A percentile compares a stretch with the other conserved stretches of the same genome.
Conservation (phyloP, 2,797 vertebrate species). For the Sciurus vulgaris region DNA sequence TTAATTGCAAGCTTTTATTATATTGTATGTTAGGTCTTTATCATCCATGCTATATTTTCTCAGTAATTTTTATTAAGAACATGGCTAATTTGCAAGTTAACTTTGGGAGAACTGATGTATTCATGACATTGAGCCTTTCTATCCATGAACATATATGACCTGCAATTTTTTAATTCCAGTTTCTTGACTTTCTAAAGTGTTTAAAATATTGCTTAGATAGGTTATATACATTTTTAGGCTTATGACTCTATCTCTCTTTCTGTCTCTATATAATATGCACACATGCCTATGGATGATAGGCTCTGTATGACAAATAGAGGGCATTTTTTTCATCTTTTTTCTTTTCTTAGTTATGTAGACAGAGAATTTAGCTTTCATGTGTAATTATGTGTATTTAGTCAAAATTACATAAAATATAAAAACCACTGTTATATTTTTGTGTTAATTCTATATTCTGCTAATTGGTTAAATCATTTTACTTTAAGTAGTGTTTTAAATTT, state of each 20-base stretch:
- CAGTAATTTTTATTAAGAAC: not conserved
- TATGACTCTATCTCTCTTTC: not conserved
- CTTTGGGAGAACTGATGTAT: not conserved
- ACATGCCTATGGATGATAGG: not conserved
- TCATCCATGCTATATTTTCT: not conserved
- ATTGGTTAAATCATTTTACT: not conserved
- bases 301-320: not conserved
- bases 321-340: not conserved
- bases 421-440: not conserved
- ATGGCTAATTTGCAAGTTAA: not conserved
- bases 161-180: not conserved
- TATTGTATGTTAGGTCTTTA: not conserved
- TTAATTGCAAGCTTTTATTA: not conserved
- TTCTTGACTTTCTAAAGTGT: not conserved
- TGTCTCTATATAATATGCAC: not conserved
- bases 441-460: not conserved
- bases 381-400: not conserved
- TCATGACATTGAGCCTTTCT: not conserved
- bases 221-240: not conserved
- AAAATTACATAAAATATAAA: not conserved
- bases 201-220: not conserved
- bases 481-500: not conserved
- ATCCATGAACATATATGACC: not conserved
- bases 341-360: not conserved
- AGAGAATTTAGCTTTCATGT: no score